These are phyloP conservation scores for Drosophila macrospina DNA, from an alignment of 2,888 invertebrate genomes.

Conservation along the genomic window DNA sequence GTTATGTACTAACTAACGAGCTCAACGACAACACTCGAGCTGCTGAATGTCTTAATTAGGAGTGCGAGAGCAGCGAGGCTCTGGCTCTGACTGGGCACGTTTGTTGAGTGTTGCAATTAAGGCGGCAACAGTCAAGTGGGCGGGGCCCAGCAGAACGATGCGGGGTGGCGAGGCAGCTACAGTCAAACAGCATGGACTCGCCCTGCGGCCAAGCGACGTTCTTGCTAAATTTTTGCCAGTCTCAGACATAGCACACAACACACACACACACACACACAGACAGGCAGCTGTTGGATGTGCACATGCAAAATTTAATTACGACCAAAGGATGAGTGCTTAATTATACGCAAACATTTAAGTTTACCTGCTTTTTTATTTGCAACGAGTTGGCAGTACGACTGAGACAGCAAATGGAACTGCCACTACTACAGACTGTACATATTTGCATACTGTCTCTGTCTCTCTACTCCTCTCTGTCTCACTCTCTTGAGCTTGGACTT, in stretches of 20 bases:
- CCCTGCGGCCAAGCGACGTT: conserved; percentile 45
- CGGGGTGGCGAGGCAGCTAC: neutral
- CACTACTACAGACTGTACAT: conserved; percentile 14
- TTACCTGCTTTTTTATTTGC: conserved; percentile 71
- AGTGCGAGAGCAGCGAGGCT: conserved; percentile 53
- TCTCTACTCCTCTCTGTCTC: neutral
- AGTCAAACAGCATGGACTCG: conserved; percentile 42
- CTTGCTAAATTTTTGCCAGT: conserved; percentile 42
- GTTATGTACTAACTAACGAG: conserved; percentile 80
- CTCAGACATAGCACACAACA: conserved; percentile 27
- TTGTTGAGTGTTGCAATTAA: conserved; percentile 73
- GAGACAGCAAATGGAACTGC: conserved; percentile 14
- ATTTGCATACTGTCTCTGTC: neutral
- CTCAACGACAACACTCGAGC: conserved; percentile 80
- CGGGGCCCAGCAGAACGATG: conserved; percentile 16
- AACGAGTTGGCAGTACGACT: conserved; percentile 38
- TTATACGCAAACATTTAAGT: conserved; percentile 85
- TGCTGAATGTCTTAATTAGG: conserved; percentile 79
- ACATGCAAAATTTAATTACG: conserved; percentile 85
- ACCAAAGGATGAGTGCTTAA: conserved; percentile 85
- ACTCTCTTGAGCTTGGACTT: conserved; percentile 38
- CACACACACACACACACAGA: conserved; percentile 1
- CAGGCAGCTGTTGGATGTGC: conserved; percentile 80
- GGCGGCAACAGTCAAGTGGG: conserved; percentile 58
- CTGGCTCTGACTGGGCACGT: conserved; percentile 49